These are phyloP conservation scores for Alethe castanea DNA, from an alignment of 2,113 vertebrate species.

Conservation along the genomic window DNA sequence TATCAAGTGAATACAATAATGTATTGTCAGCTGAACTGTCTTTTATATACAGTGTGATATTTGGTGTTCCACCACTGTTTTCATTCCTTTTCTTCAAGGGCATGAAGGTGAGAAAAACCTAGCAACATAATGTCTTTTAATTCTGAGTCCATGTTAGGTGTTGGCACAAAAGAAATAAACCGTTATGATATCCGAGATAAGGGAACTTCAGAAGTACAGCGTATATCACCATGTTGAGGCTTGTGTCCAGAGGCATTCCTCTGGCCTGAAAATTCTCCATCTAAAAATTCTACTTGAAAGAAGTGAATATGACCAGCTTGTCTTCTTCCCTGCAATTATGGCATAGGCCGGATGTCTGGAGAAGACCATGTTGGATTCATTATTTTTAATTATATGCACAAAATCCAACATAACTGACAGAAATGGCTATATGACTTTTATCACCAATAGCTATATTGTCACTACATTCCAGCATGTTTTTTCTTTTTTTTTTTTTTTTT, in stretches of 20 bases:
- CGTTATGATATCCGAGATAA: not conserved
- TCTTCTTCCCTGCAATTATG: not conserved
- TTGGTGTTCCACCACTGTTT: not conserved
- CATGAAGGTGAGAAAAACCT: not conserved
- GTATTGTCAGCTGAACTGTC: not conserved
- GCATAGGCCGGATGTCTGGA: not conserved
- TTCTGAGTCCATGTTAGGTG: not conserved
- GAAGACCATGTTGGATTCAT: fast-evolving
- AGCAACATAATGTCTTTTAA: not conserved
- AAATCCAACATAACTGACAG: not conserved
- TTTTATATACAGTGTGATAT: not conserved
- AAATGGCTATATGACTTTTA: not conserved
- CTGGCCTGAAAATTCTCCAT: not conserved
- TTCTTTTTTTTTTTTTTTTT: not conserved
- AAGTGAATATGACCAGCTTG: not conserved
- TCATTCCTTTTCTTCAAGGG: not conserved
- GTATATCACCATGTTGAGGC: not conserved
- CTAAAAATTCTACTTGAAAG: not conserved
- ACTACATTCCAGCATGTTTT: not conserved
- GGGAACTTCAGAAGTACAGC: not conserved
- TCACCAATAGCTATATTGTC: not conserved
- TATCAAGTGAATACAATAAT: not conserved
- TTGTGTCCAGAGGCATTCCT: not conserved
- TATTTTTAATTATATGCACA: not conserved
- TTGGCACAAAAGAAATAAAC: not conserved